These are phyloP conservation scores for Chaitophorus viminalis DNA, from an alignment of 2,888 invertebrate genomes.

Conservation along the genomic window DNA sequence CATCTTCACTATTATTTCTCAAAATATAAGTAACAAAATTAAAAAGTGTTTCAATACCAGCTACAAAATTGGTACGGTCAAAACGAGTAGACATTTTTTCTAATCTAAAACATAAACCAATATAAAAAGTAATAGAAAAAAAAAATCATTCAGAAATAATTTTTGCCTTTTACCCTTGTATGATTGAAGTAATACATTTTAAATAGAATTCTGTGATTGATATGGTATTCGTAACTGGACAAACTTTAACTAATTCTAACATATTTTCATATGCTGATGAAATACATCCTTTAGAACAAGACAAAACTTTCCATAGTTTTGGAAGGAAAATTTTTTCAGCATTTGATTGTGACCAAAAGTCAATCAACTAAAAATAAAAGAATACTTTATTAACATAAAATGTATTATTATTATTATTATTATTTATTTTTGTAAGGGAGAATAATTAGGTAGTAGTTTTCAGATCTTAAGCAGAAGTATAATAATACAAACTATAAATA, in stretches of 20 bases:
- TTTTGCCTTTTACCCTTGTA: constrained; percentile 31
- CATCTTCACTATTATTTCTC: constrained; percentile 30
- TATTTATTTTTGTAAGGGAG: neutral
- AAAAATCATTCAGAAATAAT: neutral
- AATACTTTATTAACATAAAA: neutral
- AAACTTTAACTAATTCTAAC: constrained; percentile 32
- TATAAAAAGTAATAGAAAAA: neutral
- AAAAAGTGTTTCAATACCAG: constrained; percentile 56
- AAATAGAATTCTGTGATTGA: constrained; percentile 34
- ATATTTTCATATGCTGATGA: constrained; percentile 58
- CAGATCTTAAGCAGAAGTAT: no score
- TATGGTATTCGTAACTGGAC: constrained; percentile 28
- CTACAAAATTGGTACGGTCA: constrained; percentile 54
- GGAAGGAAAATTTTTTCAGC: constrained; percentile 61
- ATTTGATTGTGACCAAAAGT: constrained; percentile 54
- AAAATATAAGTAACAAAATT: constrained; percentile 34
- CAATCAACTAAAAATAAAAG: constrained; percentile 29
- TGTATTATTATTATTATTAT: neutral
- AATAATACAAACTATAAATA: no score
- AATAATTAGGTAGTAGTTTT: neutral
- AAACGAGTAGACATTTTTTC: constrained; percentile 56
- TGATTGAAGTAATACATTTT: constrained; percentile 48
- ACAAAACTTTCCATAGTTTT: constrained; percentile 53
- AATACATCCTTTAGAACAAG: constrained; percentile 53
- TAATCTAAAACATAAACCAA: constrained; percentile 35